These are phyloP conservation scores for Sakesphorus luctuosus DNA, from an alignment of 2,113 vertebrate species.

Conservation along the genomic window DNA sequence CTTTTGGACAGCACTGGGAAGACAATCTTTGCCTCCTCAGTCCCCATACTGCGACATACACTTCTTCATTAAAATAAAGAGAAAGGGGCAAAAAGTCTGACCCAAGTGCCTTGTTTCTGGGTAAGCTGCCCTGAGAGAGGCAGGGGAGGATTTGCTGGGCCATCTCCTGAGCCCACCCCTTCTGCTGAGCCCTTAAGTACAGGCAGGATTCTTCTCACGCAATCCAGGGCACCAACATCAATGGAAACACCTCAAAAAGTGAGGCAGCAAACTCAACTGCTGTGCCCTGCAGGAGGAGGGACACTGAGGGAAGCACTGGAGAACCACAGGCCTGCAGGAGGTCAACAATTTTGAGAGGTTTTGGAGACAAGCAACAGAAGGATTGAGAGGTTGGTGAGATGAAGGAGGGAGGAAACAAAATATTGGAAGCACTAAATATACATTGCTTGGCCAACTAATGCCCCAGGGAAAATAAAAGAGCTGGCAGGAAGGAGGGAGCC, in stretches of 20 bases:
- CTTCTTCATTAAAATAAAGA: background rate
- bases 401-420: background rate
- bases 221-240: background rate
- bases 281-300: background rate
- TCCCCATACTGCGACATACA: accelerated
- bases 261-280: background rate
- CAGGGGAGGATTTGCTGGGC: background rate
- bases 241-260: background rate
- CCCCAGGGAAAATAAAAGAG: constrained; percentile 16
- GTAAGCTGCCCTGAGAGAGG: background rate
- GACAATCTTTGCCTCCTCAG: background rate
- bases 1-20: background rate
- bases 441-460: background rate
- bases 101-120: background rate
- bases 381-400: constrained; percentile 4
- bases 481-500: constrained; percentile 31
- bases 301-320: background rate
- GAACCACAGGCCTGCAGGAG: background rate
- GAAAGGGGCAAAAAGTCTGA: background rate
- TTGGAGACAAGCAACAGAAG: background rate
- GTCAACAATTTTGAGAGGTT: background rate
- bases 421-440: constrained; percentile 36
- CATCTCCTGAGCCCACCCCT: background rate
- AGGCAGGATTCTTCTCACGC: background rate
- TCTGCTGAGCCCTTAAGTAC: background rate